A percentile compares a stretch with the other conserved stretches of the same genome.
phyloP scores from a whole-genome alignment of 1,140 invertebrate genomes.

The Heliconius nattereri region DNA sequence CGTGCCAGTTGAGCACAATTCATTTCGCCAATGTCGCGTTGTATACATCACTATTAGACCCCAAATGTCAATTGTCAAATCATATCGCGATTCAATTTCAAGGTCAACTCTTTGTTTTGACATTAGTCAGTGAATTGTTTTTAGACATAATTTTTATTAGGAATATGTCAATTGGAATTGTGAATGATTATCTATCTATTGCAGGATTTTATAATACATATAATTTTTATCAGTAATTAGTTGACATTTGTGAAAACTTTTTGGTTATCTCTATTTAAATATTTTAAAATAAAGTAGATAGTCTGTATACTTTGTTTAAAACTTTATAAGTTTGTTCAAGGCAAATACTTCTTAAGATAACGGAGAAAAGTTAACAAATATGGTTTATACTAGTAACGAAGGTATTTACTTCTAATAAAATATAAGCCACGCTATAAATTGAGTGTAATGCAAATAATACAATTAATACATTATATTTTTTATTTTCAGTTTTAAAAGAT shows the following conservation, averaged over 20 bases:
- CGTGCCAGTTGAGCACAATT: too few species aligned
- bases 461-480: background rate
- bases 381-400: background rate
- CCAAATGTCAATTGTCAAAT: background rate
- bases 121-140: background rate
- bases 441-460: background rate
- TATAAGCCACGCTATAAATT: background rate
- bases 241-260: background rate
- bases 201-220: background rate
- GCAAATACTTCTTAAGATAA: background rate
- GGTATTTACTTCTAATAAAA: slow-evolving; percentile 1
- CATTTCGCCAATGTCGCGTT: too few species aligned
- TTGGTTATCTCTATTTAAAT: background rate
- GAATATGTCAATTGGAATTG: background rate
- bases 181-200: background rate
- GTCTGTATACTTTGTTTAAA: background rate
- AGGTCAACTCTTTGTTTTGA: background rate
- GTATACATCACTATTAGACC: too few species aligned
- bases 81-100: background rate
- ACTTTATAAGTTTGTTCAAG: background rate
- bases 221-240: background rate
- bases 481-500: slow-evolving; percentile 81
- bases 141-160: background rate
- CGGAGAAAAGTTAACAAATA: background rate
- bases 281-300: background rate